Evolutionary conservation across 2,888 invertebrate species (phyloP), one percentile per base, ranked within the genome.

Genomic region (Cosmia pyralina): DNA sequence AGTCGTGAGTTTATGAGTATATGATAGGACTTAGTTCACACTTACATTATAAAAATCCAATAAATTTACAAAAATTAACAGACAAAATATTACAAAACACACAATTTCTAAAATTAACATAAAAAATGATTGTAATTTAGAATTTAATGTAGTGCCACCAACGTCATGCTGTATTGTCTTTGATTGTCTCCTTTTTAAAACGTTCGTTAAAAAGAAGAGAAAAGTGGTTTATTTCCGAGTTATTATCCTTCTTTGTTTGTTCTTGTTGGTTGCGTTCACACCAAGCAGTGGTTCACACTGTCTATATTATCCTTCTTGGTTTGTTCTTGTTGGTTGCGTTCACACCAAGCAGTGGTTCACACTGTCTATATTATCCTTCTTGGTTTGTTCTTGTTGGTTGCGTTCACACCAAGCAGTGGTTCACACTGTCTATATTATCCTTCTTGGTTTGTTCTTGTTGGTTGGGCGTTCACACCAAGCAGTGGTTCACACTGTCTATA

Each of bases 31-130:
- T 19, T 10, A n/a, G n/a, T 52, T n/a, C 22, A 28, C 53, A 64
- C 82, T 85, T 71, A 84, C 72, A 78, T 81, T 69, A 83, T 78
- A 79, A 71, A 72, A 69, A 73, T 53, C 60, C 64, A 7, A 65
- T 57, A 38, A 57, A 46, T 48, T 48, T 64, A 68, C 65, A 77
- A 58, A 59, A 68, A 75, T 13, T 10, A 44, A 57, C 44, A 7
- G 7, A 50, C n/a, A 44, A 59, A 74, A 50, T 28, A 65, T 44
- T 38, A 59, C 28, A 52, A 57, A 55, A 85, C 82, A 73, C 73
- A 72, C 71, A 82, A 76, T 79, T 73, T 75, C 53, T 62, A 38
- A 68, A 69, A 75, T 50, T 8, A 77, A 68, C 44, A 65, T 22
- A 60, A 60, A 66, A n/a, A 65, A 67, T 58, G 10, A 50, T 44